A percentile compares a stretch with the other conserved stretches of the same genome.
These are phyloP conservation scores for Bicyclus anynana DNA, from an alignment of 1,140 invertebrate genomes.

Conservation along the genomic window DNA sequence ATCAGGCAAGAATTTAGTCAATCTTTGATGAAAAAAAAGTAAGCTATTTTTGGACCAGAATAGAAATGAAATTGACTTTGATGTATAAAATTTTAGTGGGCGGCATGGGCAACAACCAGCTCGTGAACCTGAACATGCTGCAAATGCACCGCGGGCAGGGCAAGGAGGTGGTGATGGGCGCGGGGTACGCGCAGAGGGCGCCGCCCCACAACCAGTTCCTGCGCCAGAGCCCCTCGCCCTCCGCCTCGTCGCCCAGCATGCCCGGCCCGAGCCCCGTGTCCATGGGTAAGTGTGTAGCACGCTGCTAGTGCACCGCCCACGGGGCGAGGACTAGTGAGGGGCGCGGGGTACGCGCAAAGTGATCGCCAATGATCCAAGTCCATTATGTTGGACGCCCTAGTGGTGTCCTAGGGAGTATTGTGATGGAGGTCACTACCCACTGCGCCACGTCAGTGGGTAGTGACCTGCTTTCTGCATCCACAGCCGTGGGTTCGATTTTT, in stretches of 20 bases:
- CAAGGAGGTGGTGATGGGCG: constrained; percentile 61
- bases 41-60: neutral
- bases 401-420: too few relatives aligned
- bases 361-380: too few relatives aligned
- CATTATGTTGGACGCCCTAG: too few relatives aligned
- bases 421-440: too few relatives aligned
- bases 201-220: constrained; percentile 83
- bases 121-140: constrained; percentile 77
- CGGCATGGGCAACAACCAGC: constrained; percentile 74
- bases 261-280: constrained; percentile 76
- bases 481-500: too few relatives aligned
- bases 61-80: neutral
- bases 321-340: too few relatives aligned
- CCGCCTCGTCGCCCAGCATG: constrained; percentile 83
- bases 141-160: constrained; percentile 76
- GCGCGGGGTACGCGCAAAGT: too few relatives aligned
- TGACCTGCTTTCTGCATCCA: too few relatives aligned
- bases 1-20: too few relatives aligned
- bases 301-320: neutral
- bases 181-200: constrained; percentile 72
- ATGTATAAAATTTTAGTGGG: constrained; percentile 29
- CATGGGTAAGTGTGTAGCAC: constrained; percentile 47
- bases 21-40: neutral
- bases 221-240: constrained; percentile 83
- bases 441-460: too few relatives aligned